Base-by-base conservation (phyloP, 2,113 vertebrate genomes). In the Suricata suricatta region DNA sequence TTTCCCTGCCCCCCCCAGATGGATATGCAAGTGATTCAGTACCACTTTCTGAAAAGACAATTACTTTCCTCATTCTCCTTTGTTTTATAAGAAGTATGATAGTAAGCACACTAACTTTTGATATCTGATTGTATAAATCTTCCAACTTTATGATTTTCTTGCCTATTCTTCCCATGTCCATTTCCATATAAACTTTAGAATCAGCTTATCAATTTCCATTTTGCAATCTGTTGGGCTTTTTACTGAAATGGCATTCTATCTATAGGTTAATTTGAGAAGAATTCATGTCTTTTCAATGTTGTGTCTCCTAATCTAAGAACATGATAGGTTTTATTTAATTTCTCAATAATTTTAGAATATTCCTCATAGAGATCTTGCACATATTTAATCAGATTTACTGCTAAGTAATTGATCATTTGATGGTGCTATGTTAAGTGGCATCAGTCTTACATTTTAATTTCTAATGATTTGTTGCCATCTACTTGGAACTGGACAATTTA, bases 401-500 rank as follows among this genome's bases (percentile, higher is more conserved):
- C 57, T 89, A 90, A 91, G 35, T 84, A 93, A 80, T 6, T 89
- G 31, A 83, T 80, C 23, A 89, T 66, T 41, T 93, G 72, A 64
- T 87, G 5, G 57, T 87, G 5, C 5, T 85, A 80, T 57, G 17
- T 64, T 86, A 96, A 95, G 10, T 57, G 50, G 19, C 6, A 64
- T 57, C 23, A 60, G 35, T 83, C 41, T 94, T 71, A 66, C 14
- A 91, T 96, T 97, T 84, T 96, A 71, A 93, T 95, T 89, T 96
- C 29, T 92, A 77, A 71, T 80, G 23, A 6, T 85, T 88, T 66
- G 57, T 83, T 95, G 14, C 44, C 16, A 15, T 41, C 66, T 82
- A 54, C 21, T 81, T 35, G 80, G 41, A 38, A 38, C 92, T 94
- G 93, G 81, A 60, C 71, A 97, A 33, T 0, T 0, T n/a, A 31